Base-by-base conservation (phyloP, 2,113 vertebrate genomes). In the Rana temporaria region DNA sequence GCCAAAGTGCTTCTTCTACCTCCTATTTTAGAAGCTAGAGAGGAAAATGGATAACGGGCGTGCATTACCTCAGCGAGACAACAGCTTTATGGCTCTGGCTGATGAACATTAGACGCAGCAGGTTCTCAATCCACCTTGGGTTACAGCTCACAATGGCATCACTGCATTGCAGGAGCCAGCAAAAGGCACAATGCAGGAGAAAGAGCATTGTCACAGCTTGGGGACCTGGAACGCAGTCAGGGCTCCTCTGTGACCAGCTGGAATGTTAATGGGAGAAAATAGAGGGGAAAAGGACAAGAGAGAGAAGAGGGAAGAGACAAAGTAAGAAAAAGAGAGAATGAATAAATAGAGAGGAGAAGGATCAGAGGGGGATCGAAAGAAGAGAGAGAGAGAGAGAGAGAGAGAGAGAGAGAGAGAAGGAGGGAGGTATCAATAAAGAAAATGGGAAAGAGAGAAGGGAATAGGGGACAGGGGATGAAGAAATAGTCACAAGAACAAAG, bases 211-310 rank as follows among this genome's bases (percentile, higher is more conserved):
- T 75, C 70, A 75, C 71, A 69, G 78, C 32, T 26, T 60, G 56
- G 18, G 38, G 64, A 67, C 38, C 55, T 84, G 84, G 78, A 84
- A 76, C 30, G 6, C 6, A n/a, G 38, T 63, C 74, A 75, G 56
- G n/a, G 32, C 60, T 60, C 62, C 32, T 59, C 6, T 60, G 69
- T 56, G 38, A 79, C 78, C 63, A 80, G 63, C 62, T 84, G 84
- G 84, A 84, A 84, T 76, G 84, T 81, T 84, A 81, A 84, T 76
- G 59, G 71, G 71, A 19, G 30, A 71, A 81, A 81, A 68, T 22
- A 42, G 42, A 48, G 42, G 42, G 12, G 42, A 48, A 48, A 48
- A 48, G 42, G 42, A 48, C 42, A 48, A 65, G 79, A 48, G 42
- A 48, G 42, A 48, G 42, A 48, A 48, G 42, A 48, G 8, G 42